A percentile compares a stretch with the other conserved stretches of the same genome.
phyloP scores from a whole-genome alignment of 1,140 invertebrate species.

The Panagrolaimus sp. region DNA sequence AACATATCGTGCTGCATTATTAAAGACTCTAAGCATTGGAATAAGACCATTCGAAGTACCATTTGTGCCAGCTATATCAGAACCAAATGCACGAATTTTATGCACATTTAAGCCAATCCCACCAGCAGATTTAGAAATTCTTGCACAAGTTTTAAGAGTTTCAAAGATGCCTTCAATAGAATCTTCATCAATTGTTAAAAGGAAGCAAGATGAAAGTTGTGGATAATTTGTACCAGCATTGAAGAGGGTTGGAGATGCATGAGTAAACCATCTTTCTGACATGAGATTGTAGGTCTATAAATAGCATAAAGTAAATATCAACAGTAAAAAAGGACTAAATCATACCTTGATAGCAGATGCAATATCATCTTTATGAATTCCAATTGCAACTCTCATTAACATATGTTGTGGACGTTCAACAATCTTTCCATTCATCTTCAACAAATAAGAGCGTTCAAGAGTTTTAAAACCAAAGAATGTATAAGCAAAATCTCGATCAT shows the following conservation, averaged over 20 bases:
- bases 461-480: conserved; percentile 99
- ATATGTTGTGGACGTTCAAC: conserved; percentile 95
- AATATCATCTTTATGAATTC: conserved; percentile 89
- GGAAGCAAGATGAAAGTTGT: conserved; percentile 89
- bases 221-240: conserved; percentile 83
- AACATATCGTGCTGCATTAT: conserved; percentile 91
- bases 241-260: conserved; percentile 93
- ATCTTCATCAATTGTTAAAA: conserved; percentile 88
- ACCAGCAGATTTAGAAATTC: conserved; percentile 93
- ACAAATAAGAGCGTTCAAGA: conserved; percentile 84
- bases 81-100: conserved; percentile 84
- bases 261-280: conserved; percentile 92
- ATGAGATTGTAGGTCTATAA: conserved; percentile 80
- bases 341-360: conserved; percentile 75
- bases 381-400: conserved; percentile 94
- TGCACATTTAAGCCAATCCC: conserved; percentile 95
- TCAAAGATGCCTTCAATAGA: conserved; percentile 98
- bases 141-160: conserved; percentile 78
- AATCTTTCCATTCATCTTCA: conserved; percentile 87
- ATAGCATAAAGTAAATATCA: background rate
- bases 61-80: conserved; percentile 86
- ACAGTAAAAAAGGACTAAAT: background rate
- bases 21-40: conserved; percentile 86
- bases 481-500: conserved; percentile 92
- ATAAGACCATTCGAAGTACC: conserved; percentile 92